Evolutionary conservation across 2,888 invertebrate species (phyloP).

Genomic region (Itoplectis maculator): DNA sequence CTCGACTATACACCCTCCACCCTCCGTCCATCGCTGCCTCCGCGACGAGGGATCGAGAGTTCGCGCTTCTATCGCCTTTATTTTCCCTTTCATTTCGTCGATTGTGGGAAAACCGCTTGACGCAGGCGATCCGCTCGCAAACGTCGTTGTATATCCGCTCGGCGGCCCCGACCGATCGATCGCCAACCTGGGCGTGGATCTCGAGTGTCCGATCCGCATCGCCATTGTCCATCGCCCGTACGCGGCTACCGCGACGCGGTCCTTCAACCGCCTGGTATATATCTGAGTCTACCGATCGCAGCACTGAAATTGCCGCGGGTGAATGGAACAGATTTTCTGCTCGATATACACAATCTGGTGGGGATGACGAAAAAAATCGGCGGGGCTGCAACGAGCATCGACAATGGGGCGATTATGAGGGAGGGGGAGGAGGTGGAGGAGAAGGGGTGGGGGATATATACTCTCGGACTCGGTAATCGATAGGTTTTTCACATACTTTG

Average conservation of each 20-base stretch:
- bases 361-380: conserved; percentile 21
- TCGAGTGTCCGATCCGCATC: conserved; percentile 68
- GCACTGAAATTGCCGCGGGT: conserved; percentile 31
- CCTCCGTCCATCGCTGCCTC: conserved; percentile 1
- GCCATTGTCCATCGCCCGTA: conserved; percentile 31
- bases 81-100: conserved; percentile 54
- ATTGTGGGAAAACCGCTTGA: conserved; percentile 73
- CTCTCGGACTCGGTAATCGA: background rate
- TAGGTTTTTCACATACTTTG: too few species aligned
- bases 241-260: too few species aligned
- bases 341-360: conserved; percentile 31
- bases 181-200: conserved; percentile 68
- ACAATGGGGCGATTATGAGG: background rate
- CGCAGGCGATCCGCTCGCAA: conserved; percentile 48
- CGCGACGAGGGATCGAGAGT: conserved; percentile 39
- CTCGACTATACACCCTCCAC: too few species aligned
- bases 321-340: conserved; percentile 53
- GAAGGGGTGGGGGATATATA: background rate
- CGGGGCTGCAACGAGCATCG: conserved; percentile 2
- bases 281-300: conserved; percentile 56
- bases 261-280: conserved; percentile 38
- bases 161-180: background rate
- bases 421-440: too few species aligned
- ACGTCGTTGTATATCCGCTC: conserved; percentile 20
- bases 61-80: conserved; percentile 48